Evolutionary conservation across 1,140 invertebrate species (phyloP).

Genomic region (Notospermus geniculatus): DNA sequence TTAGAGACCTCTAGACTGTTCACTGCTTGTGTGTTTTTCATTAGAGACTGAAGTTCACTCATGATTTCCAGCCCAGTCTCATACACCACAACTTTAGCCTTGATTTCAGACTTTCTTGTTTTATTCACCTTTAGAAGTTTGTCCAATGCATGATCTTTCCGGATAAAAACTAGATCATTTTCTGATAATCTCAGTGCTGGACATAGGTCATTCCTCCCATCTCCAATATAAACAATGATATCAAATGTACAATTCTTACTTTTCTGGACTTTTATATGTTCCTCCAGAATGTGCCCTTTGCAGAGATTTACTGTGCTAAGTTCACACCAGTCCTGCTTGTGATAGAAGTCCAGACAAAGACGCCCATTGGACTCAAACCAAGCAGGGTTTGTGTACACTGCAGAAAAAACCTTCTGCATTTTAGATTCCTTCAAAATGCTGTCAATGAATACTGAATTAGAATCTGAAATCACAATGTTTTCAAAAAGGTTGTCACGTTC

Average conservation of each 20-base stretch:
- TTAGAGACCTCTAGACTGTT: too few species aligned
- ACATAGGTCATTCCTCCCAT: slow-evolving; percentile 78
- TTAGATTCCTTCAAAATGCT: slow-evolving; percentile 62
- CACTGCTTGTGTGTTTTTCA: background rate
- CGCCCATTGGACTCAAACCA: slow-evolving; percentile 63
- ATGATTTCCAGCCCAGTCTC: slow-evolving; percentile 39
- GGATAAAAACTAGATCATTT: slow-evolving; percentile 68
- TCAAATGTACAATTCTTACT: slow-evolving; percentile 61
- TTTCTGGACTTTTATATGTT: slow-evolving; percentile 61
- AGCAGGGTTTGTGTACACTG: slow-evolving; percentile 77
- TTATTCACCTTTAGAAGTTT: slow-evolving; percentile 29
- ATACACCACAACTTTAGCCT: slow-evolving; percentile 42
- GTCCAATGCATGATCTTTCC: slow-evolving; percentile 58
- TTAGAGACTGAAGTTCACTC: slow-evolving; percentile 12
- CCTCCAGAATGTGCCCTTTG: slow-evolving; percentile 68
- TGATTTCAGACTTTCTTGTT: slow-evolving; percentile 21
- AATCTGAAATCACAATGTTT: slow-evolving; percentile 78
- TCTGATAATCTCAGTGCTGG: slow-evolving; percentile 65
- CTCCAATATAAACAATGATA: slow-evolving; percentile 69
- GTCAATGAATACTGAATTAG: slow-evolving; percentile 74
- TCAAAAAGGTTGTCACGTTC: slow-evolving; percentile 59
- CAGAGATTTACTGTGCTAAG: slow-evolving; percentile 74
- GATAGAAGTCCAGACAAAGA: slow-evolving; percentile 67
- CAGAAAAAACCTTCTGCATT: slow-evolving; percentile 59
- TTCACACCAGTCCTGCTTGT: slow-evolving; percentile 69